phyloP scores from a whole-genome alignment of 2,888 invertebrate species.

The Timandra comae region DNA sequence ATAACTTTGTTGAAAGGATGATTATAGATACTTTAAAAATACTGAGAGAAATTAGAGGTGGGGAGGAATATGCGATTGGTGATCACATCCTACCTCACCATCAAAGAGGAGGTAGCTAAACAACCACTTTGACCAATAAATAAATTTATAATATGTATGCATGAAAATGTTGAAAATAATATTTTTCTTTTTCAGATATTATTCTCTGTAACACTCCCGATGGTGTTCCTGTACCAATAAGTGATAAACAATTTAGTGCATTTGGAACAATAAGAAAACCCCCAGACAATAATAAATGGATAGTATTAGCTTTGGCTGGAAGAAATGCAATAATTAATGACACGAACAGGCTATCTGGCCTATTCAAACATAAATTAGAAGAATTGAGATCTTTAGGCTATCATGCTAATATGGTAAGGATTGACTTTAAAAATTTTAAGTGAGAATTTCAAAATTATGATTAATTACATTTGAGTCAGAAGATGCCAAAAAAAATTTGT shows the following conservation, averaged over 20 bases:
- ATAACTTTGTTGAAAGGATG: conserved; percentile 75
- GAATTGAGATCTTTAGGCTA: conserved; percentile 80
- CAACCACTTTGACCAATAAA: neutral
- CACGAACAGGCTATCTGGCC: conserved; percentile 72
- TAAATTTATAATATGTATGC: conserved; percentile 1
- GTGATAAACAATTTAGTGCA: conserved; percentile 54
- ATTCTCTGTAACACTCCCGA: conserved; percentile 75
- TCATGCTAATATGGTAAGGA: conserved; percentile 72
- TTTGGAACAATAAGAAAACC: conserved; percentile 60
- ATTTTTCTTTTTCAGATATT: conserved; percentile 63
- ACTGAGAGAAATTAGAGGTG: conserved; percentile 64
- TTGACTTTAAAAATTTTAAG: too few relatives aligned
- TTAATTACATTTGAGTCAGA: too few relatives aligned
- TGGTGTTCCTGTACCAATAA: conserved; percentile 66
- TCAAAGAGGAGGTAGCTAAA: conserved; percentile 73
- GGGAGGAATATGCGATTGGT: conserved; percentile 57
- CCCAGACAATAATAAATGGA: conserved; percentile 65
- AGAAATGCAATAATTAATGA: conserved; percentile 78
- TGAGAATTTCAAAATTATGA: too few relatives aligned
- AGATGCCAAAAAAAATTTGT: too few relatives aligned
- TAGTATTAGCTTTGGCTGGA: conserved; percentile 76
- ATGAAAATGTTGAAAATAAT: conserved; percentile 4
- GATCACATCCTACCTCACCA: conserved; percentile 83
- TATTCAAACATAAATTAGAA: conserved; percentile 76
- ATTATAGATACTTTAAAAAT: conserved; percentile 75